These are phyloP conservation scores for Eidolon helvum DNA, from an alignment of 2,113 vertebrate species.

Conservation along the genomic window DNA sequence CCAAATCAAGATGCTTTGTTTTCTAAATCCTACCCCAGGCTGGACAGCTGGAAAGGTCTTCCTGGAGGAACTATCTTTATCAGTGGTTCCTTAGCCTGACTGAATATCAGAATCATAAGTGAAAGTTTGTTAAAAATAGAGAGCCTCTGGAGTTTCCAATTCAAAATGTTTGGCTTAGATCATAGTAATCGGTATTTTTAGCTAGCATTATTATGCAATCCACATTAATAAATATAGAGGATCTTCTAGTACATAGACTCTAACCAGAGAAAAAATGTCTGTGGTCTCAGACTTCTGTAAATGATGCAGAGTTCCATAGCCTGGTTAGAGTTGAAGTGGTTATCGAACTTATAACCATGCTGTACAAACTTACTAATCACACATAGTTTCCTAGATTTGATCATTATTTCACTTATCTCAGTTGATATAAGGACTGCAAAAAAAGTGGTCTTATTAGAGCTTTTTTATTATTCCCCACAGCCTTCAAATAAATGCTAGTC, in stretches of 20 bases:
- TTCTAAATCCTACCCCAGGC: background rate
- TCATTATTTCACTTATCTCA: background rate
- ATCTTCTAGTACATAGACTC: background rate
- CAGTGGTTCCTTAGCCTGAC: background rate
- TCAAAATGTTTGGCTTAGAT: background rate
- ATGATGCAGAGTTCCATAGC: fast-evolving
- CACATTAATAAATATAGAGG: background rate
- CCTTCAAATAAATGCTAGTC: background rate
- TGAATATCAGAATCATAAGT: background rate
- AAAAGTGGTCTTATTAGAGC: background rate
- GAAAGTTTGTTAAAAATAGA: background rate
- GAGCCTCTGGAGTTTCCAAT: background rate
- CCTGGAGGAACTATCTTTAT: background rate
- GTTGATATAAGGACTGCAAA: background rate
- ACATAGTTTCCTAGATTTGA: background rate
- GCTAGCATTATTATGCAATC: background rate
- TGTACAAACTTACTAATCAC: background rate
- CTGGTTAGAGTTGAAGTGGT: background rate
- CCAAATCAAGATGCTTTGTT: background rate
- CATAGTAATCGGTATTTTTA: background rate
- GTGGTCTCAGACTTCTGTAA: background rate
- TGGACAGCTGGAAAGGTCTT: background rate
- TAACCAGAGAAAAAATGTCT: background rate
- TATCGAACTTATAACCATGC: background rate
- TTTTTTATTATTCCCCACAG: background rate